Evolutionary conservation across 2,888 invertebrate genomes (phyloP).

Genomic region (Heliconius aoede): DNA sequence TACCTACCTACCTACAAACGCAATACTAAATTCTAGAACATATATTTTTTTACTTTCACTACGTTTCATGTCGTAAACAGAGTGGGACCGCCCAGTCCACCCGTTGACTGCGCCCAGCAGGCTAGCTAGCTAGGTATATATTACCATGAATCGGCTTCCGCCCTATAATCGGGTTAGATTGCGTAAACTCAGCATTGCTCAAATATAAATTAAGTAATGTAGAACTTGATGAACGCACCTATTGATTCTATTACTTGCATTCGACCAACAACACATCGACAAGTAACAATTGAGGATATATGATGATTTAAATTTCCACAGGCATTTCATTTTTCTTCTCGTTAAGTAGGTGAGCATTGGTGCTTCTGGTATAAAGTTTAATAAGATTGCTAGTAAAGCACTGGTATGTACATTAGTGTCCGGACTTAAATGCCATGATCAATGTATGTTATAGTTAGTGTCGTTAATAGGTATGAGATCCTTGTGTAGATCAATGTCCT

Average conservation of each 20-base stretch:
- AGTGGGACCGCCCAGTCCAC: constrained; percentile 49
- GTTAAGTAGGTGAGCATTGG: too few relatives aligned
- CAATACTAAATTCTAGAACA: constrained; percentile 28
- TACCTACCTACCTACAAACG: constrained; percentile 18
- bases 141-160: constrained; percentile 66
- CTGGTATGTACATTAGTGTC: not conserved
- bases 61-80: constrained; percentile 54
- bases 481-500: constrained; percentile 56
- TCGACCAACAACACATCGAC: too few relatives aligned
- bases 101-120: constrained; percentile 44
- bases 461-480: constrained; percentile 14
- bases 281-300: not conserved
- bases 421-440: not conserved
- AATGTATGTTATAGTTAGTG: not conserved
- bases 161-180: constrained; percentile 57
- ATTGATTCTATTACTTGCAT: too few relatives aligned
- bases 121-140: constrained; percentile 49
- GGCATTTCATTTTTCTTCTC: too few relatives aligned
- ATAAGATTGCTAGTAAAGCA: not conserved
- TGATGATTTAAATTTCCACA: not conserved
- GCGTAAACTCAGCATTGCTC: constrained; percentile 52
- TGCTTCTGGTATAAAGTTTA: not conserved
- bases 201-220: constrained; percentile 36
- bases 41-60: constrained; percentile 45
- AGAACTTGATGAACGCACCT: constrained; percentile 34